Evolutionary conservation across 2,888 invertebrate genomes (phyloP).

Genomic region (Seira ritae): DNA sequence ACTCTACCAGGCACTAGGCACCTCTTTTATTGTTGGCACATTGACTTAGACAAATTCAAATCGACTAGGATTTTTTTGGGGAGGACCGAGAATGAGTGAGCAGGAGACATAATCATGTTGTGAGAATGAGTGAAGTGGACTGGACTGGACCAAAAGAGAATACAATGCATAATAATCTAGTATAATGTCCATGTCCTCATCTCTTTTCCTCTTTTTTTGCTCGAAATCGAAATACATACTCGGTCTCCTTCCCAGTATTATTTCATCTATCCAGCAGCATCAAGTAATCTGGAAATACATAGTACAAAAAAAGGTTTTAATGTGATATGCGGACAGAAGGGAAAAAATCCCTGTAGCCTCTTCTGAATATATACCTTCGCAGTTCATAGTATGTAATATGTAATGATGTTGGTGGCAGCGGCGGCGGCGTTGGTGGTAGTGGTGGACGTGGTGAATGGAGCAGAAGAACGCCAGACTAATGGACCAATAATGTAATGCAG

Average conservation of each 20-base stretch:
- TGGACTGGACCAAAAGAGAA: too few species aligned
- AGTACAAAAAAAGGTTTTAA: constrained; percentile 6
- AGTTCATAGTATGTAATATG: too few species aligned
- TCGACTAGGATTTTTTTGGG: neutral
- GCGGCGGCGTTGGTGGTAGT: constrained; percentile 11
- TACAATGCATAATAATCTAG: neutral
- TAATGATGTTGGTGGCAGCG: neutral
- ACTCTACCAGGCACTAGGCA: too few species aligned
- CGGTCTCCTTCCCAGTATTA: neutral
- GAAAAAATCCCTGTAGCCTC: constrained; percentile 3
- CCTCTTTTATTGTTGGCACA: neutral
- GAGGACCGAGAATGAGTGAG: neutral
- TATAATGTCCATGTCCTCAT: neutral
- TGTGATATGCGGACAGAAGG: neutral
- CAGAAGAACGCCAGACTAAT: constrained; percentile 45
- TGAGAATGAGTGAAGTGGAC: too few species aligned
- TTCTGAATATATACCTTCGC: too few species aligned
- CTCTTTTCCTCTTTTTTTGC: neutral
- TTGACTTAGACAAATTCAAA: neutral
- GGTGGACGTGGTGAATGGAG: constrained; percentile 46
- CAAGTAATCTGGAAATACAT: constrained; percentile 13
- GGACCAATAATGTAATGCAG: constrained; percentile 42
- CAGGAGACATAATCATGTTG: too few species aligned
- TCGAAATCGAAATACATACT: constrained; percentile 13
- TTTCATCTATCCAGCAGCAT: constrained; percentile 2